Evolutionary conservation across 2,888 invertebrate genomes (phyloP).

Genomic region (Clusia tigrina): DNA sequence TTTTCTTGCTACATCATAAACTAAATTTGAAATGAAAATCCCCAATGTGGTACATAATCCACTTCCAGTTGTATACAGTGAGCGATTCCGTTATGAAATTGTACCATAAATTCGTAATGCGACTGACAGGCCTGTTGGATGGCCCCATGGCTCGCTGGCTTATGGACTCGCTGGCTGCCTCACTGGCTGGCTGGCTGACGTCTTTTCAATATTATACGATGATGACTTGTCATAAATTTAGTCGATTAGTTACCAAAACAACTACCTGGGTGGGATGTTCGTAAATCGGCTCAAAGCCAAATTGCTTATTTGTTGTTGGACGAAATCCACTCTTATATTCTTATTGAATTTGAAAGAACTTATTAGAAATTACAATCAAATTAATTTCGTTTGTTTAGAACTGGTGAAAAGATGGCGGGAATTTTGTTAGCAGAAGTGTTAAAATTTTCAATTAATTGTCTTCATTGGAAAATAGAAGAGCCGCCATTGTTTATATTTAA

Average conservation of each 20-base stretch:
- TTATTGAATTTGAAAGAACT: too few relatives aligned
- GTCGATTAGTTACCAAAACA: conserved; percentile 17
- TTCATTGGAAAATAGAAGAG: too few relatives aligned
- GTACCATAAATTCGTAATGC: too few relatives aligned
- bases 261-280: conserved; percentile 30
- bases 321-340: too few relatives aligned
- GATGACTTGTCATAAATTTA: conserved; percentile 44
- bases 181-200: neutral
- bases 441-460: too few relatives aligned
- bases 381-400: neutral
- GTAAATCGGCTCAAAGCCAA: neutral
- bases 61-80: conserved; percentile 35
- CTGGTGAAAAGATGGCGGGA: too few relatives aligned
- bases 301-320: too few relatives aligned
- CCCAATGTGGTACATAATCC: conserved; percentile 47
- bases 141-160: neutral
- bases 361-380: neutral
- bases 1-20: conserved; percentile 54
- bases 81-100: conserved; percentile 54
- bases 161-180: neutral
- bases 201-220: conserved; percentile 51
- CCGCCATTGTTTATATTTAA: too few relatives aligned
- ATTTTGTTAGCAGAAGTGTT: too few relatives aligned
- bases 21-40: conserved; percentile 59
- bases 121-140: neutral